Conservation (phyloP, 2,113 vertebrate genomes). For the Oryctolagus cuniculus region mOryCun1.1 NC_091433.1:193832001-193832500, state of each 20-base stretch:
- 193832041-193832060: background rate
- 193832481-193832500: too few species aligned
- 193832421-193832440: background rate
- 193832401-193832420: background rate
- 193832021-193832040: background rate
- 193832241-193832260: too few species aligned
- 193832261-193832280: background rate
- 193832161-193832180: background rate
- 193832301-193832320: background rate
- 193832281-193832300: background rate
- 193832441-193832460: background rate
- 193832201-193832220: background rate
- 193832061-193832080: too few species aligned
- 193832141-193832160: background rate
- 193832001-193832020: background rate
- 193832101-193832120: accelerated
- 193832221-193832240: background rate
- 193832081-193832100: too few species aligned
- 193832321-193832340: background rate
- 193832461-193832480: background rate
- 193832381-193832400: background rate
- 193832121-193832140: background rate
- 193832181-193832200: accelerated
- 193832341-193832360: background rate
- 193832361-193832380: background rate